A percentile compares a stretch with the other conserved stretches of the same genome.
These are phyloP conservation scores for Xenentodon cancila DNA, from an alignment of 2,797 vertebrate species.

Conservation along the genomic window DNA sequence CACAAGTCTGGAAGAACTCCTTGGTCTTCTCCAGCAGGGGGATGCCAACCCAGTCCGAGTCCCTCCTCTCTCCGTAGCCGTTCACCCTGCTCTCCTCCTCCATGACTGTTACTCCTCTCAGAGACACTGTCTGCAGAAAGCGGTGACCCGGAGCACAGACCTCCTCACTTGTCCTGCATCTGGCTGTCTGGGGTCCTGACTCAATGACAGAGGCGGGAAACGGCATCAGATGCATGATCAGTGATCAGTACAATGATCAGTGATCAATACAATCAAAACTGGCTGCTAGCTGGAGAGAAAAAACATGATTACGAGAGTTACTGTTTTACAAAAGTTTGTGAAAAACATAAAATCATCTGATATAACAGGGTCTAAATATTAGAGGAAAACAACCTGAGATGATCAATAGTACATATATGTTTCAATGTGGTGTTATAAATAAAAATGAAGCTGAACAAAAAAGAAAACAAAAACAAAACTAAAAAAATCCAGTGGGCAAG, in stretches of 20 bases:
- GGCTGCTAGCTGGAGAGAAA: background rate
- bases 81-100: slow-evolving; percentile 55
- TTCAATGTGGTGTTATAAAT: too few species aligned
- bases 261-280: background rate
- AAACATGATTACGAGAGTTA: too few species aligned
- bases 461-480: too few species aligned
- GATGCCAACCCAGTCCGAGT: slow-evolving; percentile 64
- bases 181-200: slow-evolving; percentile 19
- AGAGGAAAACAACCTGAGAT: too few species aligned
- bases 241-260: slow-evolving; percentile 17
- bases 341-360: too few species aligned
- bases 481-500: too few species aligned
- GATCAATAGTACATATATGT: too few species aligned
- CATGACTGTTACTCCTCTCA: slow-evolving; percentile 45
- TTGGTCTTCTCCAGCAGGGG: slow-evolving; percentile 84
- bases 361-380: too few species aligned
- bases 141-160: slow-evolving; percentile 7
- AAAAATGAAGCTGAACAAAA: too few species aligned
- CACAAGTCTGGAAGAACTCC: slow-evolving; percentile 94
- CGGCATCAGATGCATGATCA: too few species aligned
- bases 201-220: slow-evolving; percentile 42
- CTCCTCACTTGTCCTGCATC: slow-evolving; percentile 29
- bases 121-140: background rate
- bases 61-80: slow-evolving; percentile 26
- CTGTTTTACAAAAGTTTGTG: too few species aligned